These are phyloP conservation scores for Cryptocheilus praepositus DNA, from an alignment of 2,888 invertebrate species.

Conservation along the genomic window DNA sequence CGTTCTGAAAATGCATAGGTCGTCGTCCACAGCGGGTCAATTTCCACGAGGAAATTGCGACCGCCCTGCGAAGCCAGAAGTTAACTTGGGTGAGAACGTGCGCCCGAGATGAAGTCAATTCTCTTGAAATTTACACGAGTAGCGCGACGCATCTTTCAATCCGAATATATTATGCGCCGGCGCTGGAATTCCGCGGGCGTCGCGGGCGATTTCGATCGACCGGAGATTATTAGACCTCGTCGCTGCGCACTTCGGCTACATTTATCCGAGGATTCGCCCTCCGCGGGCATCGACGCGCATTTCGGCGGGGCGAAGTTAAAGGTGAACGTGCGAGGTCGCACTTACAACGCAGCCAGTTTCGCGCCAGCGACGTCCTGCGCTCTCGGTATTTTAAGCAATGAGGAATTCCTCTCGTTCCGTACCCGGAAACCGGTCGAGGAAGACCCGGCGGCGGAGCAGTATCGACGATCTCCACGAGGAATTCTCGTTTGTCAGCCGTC, in stretches of 20 bases:
- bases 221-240: too few species aligned
- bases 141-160: too few species aligned
- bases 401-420: constrained; percentile 39
- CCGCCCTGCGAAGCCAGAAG: not conserved
- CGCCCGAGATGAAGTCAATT: not conserved
- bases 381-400: constrained; percentile 19
- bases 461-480: constrained; percentile 50
- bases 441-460: constrained; percentile 30
- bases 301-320: not conserved
- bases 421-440: constrained; percentile 52
- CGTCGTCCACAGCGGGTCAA: constrained; percentile 6
- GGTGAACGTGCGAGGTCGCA: too few species aligned
- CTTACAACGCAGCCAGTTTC: not conserved
- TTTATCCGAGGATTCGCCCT: too few species aligned
- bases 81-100: constrained; percentile 2
- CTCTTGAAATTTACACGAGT: constrained; percentile 1
- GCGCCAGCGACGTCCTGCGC: constrained; percentile 15
- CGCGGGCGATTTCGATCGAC: too few species aligned
- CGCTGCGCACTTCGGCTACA: not conserved
- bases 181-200: too few species aligned
- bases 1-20: constrained; percentile 21
- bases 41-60: constrained; percentile 19
- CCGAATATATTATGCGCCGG: too few species aligned
- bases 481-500: constrained; percentile 58
- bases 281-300: not conserved